These are phyloP conservation scores for Junonia oenone DNA, from an alignment of 2,888 invertebrate species.

Conservation along the genomic window DNA sequence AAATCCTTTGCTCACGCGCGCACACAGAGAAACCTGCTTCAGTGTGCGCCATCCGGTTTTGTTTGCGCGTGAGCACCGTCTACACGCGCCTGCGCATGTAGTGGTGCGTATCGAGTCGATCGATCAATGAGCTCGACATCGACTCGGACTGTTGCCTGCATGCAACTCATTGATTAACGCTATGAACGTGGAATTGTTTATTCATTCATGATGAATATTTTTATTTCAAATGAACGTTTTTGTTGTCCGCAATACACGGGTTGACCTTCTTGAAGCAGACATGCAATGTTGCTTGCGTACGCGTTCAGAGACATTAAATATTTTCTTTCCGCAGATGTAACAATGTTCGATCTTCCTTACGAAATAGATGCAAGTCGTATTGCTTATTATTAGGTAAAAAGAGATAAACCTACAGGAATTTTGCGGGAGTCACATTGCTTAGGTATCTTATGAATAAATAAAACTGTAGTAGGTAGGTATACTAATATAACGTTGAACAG, in stretches of 20 bases:
- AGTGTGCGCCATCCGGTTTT: slow-evolving; percentile 76
- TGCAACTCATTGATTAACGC: slow-evolving; percentile 79
- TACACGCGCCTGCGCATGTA: slow-evolving; percentile 48
- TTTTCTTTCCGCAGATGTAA: slow-evolving; percentile 19
- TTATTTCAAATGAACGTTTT: slow-evolving; percentile 62
- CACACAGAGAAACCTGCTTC: slow-evolving; percentile 44
- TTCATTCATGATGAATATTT: slow-evolving; percentile 77
- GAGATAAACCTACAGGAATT: not conserved
- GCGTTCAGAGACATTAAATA: slow-evolving; percentile 14
- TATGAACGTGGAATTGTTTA: slow-evolving; percentile 78
- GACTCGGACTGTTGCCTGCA: slow-evolving; percentile 69
- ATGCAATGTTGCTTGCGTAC: slow-evolving; percentile 27
- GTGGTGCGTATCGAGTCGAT: slow-evolving; percentile 65
- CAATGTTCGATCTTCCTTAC: slow-evolving; percentile 3
- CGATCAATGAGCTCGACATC: slow-evolving; percentile 78
- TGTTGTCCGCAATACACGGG: slow-evolving; percentile 44
- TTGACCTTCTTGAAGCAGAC: slow-evolving; percentile 38
- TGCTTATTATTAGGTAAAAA: slow-evolving; percentile 1
- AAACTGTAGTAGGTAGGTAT: too few relatives aligned
- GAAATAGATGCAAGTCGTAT: slow-evolving; percentile 4
- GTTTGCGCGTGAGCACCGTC: slow-evolving; percentile 53
- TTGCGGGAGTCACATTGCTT: slow-evolving; percentile 18
- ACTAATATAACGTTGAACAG: too few relatives aligned
- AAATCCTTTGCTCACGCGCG: slow-evolving; percentile 70
- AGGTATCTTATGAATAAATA: too few relatives aligned